Percentiles rank a stretch among this genome's conserved stretches.
Conservation (phyloP, 2,113 vertebrate genomes). For the Myotis yumanensis region DNA sequence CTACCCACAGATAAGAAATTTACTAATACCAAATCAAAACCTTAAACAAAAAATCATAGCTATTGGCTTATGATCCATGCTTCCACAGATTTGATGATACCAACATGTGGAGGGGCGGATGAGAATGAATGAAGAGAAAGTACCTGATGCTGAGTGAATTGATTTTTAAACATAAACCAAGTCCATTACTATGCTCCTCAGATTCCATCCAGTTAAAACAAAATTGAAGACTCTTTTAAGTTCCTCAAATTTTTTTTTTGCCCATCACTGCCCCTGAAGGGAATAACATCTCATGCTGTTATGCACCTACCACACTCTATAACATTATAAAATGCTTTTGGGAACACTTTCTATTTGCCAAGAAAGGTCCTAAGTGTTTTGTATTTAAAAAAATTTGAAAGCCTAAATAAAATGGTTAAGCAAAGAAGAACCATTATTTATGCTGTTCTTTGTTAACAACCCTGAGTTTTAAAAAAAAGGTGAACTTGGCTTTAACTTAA, state of each 20-base stretch:
- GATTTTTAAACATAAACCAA: not conserved
- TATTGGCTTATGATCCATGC: not conserved
- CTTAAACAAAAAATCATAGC: conserved; percentile 48
- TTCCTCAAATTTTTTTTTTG: not conserved
- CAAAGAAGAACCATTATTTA: not conserved
- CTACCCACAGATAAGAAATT: not conserved
- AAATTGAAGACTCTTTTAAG: not conserved
- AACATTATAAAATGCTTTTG: not conserved
- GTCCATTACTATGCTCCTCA: not conserved
- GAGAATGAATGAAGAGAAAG: not conserved
- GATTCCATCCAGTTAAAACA: not conserved
- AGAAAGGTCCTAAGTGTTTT: not conserved
- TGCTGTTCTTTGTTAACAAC: not conserved
- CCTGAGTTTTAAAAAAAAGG: not conserved
- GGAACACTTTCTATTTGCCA: not conserved
- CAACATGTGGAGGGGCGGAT: not conserved
- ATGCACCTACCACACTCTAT: not conserved
- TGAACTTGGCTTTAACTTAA: not conserved
- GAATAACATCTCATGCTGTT: not conserved
- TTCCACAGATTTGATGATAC: not conserved
- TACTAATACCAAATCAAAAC: conserved; percentile 42
- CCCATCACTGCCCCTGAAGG: not conserved
- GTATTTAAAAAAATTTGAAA: not conserved
- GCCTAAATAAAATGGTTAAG: not conserved
- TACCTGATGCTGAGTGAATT: not conserved